phyloP scores from a whole-genome alignment of 2,113 vertebrate species.

The Rafetus swinhoei region DNA sequence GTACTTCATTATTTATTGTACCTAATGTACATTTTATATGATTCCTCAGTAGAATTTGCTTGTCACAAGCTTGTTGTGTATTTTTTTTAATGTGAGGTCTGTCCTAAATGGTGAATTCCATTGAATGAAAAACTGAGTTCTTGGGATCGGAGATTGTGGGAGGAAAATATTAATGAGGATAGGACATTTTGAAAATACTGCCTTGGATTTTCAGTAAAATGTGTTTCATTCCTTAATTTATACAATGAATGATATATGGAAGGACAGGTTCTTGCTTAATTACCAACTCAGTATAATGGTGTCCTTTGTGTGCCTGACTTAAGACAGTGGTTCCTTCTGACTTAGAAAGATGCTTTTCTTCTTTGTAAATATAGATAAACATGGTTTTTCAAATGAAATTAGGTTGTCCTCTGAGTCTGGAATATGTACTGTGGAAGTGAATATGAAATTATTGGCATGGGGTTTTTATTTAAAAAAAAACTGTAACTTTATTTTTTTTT shows the following conservation, averaged over 20 bases:
- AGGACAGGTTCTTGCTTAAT: slow-evolving; percentile 53
- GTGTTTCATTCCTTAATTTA: slow-evolving; percentile 40
- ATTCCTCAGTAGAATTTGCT: not conserved
- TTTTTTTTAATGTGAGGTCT: not conserved
- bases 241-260: slow-evolving; percentile 19
- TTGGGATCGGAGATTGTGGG: slow-evolving; percentile 24
- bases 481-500: not conserved
- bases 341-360: slow-evolving; percentile 44
- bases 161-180: slow-evolving; percentile 27
- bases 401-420: not conserved
- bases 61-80: not conserved
- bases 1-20: not conserved
- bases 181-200: slow-evolving; percentile 41
- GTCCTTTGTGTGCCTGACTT: slow-evolving; percentile 52
- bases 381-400: not conserved
- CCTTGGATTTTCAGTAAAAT: slow-evolving; percentile 22
- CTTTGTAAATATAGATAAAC: not conserved
- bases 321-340: slow-evolving; percentile 55
- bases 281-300: slow-evolving; percentile 36
- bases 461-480: not conserved
- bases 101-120: not conserved
- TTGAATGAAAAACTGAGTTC: not conserved
- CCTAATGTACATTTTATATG: not conserved
- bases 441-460: not conserved
- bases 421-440: slow-evolving; percentile 8